Percentiles rank a stretch among this genome's conserved stretches.
Conservation (phyloP, 2,888 invertebrate genomes). For the Dendrolimus houi region DNA sequence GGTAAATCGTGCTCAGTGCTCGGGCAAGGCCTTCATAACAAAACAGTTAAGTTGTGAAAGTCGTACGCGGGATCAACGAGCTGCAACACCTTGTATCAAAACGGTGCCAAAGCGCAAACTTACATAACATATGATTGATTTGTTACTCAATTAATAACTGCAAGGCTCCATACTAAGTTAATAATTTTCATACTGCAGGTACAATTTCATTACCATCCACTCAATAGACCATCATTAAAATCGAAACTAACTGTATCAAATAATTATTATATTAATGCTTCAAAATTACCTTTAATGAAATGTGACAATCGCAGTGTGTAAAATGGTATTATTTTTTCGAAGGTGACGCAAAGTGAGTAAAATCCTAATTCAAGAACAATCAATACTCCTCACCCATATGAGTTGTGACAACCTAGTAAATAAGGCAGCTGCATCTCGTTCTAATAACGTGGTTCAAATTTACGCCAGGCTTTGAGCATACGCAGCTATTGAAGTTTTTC, state of each 20-base stretch:
- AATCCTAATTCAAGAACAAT: too few species aligned
- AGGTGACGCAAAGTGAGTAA: too few species aligned
- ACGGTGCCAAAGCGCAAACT: slow-evolving; percentile 27
- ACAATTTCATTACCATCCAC: not conserved
- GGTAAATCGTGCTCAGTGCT: slow-evolving; percentile 26
- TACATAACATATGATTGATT: slow-evolving; percentile 27
- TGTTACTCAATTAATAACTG: slow-evolving; percentile 7
- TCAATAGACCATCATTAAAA: not conserved
- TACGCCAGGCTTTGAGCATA: too few species aligned
- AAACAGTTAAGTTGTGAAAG: slow-evolving; percentile 40
- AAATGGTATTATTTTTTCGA: too few species aligned
- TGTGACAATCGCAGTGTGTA: too few species aligned
- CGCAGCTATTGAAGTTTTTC: too few species aligned
- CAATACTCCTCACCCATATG: too few species aligned
- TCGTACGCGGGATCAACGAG: slow-evolving; percentile 28
- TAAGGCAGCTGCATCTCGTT: too few species aligned
- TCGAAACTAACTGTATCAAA: not conserved
- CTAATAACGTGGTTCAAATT: too few species aligned
- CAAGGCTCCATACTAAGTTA: not conserved
- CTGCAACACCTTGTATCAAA: slow-evolving; percentile 32
- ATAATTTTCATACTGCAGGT: not conserved
- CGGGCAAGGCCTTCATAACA: slow-evolving; percentile 35
- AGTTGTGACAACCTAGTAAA: too few species aligned
- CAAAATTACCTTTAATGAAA: too few species aligned
- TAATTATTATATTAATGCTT: not conserved